A percentile compares a stretch with the other conserved stretches of the same genome.
Evolutionary conservation across 1,140 invertebrate genomes (phyloP).

Genomic region (Drosophila triauraria): DNA sequence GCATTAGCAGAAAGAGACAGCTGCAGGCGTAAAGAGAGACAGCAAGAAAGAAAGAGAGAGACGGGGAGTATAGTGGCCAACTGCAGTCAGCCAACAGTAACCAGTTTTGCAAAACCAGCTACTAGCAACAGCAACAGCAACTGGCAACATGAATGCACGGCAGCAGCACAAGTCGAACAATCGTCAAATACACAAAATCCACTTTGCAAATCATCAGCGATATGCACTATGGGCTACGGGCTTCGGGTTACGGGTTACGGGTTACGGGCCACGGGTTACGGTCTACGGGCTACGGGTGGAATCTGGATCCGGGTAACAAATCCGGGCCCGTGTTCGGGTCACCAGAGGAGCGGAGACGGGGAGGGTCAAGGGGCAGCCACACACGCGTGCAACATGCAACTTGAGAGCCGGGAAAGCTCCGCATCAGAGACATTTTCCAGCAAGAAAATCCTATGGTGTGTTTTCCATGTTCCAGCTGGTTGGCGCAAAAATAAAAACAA

Average conservation of each 20-base stretch:
- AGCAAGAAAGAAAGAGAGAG: conserved; percentile 4
- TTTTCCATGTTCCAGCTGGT: conserved; percentile 37
- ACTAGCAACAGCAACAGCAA: conserved; percentile 25
- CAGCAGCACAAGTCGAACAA: conserved; percentile 69
- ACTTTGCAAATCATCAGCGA: conserved; percentile 78
- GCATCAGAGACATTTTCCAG: conserved; percentile 66
- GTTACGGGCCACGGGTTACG: conserved; percentile 18
- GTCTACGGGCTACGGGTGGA: conserved; percentile 8
- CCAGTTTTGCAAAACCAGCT: conserved; percentile 67
- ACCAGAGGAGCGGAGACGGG: conserved; percentile 1
- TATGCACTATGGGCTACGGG: conserved; percentile 36
- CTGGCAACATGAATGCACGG: conserved; percentile 21
- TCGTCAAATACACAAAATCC: conserved; percentile 81
- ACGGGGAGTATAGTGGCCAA: conserved; percentile 15
- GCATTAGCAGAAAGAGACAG: conserved; percentile 15
- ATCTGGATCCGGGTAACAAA: conserved; percentile 19
- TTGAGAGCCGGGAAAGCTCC: conserved; percentile 44
- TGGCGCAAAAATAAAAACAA: conserved; percentile 26
- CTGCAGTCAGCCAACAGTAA: conserved; percentile 56
- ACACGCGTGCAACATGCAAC: conserved; percentile 76
- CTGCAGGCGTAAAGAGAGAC: conserved; percentile 1
- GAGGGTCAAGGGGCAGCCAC: conserved; percentile 23
- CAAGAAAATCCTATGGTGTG: conserved; percentile 35
- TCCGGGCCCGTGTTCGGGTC: conserved; percentile 31
- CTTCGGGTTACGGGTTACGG: conserved; percentile 1